Evolutionary conservation across 2,888 invertebrate species (phyloP), one percentile per base, ranked within the genome.

Genomic region (Hyposoter dolosus): DNA sequence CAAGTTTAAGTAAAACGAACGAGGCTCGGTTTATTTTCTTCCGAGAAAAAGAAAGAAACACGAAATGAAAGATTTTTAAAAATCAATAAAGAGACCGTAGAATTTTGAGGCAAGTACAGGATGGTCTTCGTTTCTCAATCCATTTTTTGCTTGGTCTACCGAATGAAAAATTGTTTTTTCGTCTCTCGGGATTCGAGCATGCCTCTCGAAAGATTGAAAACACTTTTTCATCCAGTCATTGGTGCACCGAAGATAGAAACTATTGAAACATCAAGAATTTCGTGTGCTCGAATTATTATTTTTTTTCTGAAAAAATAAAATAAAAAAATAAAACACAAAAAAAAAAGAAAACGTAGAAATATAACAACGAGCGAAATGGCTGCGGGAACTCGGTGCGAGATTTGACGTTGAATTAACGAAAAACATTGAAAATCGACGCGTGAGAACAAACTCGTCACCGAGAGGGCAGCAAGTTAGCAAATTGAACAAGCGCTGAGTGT

Each of bases 101-200:
- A 74, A 84, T 82, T 82, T 82, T 74, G 50, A 47, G 47, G 50
- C 78, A 85, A 82, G 84, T 80, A 76, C 78, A 85, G 78, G 75
- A 50, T 78, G 78, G 60, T 84, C 77, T 82, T 32, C 63, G 82
- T 82, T 77, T 56, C 72, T 77, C 40, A 68, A 68, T 71, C 71
- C 65, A 79, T 79, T 66, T 76, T 76, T n/a, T 71, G 50, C 60
- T 74, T n/a, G 4, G 19, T n/a, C 15, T 28, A 45, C 7, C 17
- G 40, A 40, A 19, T 32, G 56, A 40, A 56, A 56, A 12, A 28
- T 56, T 35, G 53, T 56, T 56, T 40, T 56, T 74, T 53, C 23
- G 47, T 78, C 50, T 60, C 68, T 23, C 77, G 60, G 68, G 66
- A 71, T 45, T 68, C 45, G 81, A 84, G 84, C 84, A 81, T 77